phyloP scores from a whole-genome alignment of 2,888 invertebrate genomes.

The Incurvaria masculella region DNA sequence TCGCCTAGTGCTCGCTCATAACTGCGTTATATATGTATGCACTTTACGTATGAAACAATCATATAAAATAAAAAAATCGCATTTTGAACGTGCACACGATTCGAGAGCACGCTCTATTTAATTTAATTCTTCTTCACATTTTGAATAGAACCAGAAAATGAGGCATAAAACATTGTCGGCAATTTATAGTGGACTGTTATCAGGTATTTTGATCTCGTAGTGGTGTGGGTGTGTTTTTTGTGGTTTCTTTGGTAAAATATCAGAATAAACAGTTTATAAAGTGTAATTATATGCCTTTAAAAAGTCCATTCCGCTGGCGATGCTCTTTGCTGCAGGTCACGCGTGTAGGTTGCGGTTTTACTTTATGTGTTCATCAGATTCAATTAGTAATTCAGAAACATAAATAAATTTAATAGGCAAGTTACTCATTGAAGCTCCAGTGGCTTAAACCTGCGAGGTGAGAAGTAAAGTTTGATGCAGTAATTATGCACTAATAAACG shows the following conservation, averaged over 20 bases:
- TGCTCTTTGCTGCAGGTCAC: not conserved
- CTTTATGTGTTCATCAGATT: not conserved
- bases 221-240: conserved; percentile 16
- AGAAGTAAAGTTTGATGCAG: no score
- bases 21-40: no score
- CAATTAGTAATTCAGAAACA: not conserved
- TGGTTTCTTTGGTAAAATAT: not conserved
- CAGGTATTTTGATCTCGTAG: conserved; percentile 23
- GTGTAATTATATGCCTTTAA: conserved; percentile 21
- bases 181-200: conserved; percentile 26
- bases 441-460: no score
- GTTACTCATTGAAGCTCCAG: no score
- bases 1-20: no score
- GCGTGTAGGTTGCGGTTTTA: not conserved
- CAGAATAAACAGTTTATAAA: conserved; percentile 15
- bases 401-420: not conserved
- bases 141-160: conserved; percentile 20
- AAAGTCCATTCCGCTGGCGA: conserved; percentile 12
- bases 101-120: not conserved
- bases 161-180: conserved; percentile 23
- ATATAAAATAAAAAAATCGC: no score
- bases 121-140: conserved; percentile 13
- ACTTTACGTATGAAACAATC: no score
- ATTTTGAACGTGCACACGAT: no score
- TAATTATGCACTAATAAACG: no score